Percentiles rank a stretch among this genome's conserved stretches.
Evolutionary conservation across 1,140 invertebrate genomes (phyloP).

Genomic region (Brachionus sp.): DNA sequence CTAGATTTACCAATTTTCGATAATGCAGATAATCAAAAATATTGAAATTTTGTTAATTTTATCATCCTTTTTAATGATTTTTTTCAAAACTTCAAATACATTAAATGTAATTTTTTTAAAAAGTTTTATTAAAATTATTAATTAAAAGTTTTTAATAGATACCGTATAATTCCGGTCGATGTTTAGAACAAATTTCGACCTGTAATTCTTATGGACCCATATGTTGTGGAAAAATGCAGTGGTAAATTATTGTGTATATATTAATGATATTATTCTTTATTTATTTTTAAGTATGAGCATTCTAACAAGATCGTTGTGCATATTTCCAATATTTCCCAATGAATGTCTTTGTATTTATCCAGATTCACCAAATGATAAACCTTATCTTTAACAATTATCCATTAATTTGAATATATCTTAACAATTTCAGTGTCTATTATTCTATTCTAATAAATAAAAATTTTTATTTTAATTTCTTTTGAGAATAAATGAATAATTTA

Average conservation of each 20-base stretch:
- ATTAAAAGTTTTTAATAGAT: background rate
- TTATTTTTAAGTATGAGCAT: conserved; percentile 8
- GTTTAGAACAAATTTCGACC: conserved; percentile 21
- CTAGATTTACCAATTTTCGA: background rate
- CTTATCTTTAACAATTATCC: background rate
- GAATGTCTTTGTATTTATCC: conserved; percentile 16
- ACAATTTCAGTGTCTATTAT: no score
- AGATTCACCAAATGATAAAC: background rate
- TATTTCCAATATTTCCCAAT: background rate
- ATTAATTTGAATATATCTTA: background rate
- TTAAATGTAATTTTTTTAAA: background rate
- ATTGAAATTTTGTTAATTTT: background rate
- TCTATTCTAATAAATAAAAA: no score
- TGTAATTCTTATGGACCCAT: conserved; percentile 12
- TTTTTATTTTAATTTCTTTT: no score
- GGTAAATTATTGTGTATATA: no score
- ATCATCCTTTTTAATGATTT: background rate
- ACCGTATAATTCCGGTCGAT: background rate
- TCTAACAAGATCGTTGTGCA: background rate
- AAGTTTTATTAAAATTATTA: background rate
- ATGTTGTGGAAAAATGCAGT: conserved; percentile 34
- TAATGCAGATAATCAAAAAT: background rate
- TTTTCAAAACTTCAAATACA: background rate
- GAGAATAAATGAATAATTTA: no score
- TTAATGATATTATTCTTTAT: background rate